A percentile compares a stretch with the other conserved stretches of the same genome.
Conservation (phyloP, 1,140 invertebrate species). For the Drosophila oshimai region DNA sequence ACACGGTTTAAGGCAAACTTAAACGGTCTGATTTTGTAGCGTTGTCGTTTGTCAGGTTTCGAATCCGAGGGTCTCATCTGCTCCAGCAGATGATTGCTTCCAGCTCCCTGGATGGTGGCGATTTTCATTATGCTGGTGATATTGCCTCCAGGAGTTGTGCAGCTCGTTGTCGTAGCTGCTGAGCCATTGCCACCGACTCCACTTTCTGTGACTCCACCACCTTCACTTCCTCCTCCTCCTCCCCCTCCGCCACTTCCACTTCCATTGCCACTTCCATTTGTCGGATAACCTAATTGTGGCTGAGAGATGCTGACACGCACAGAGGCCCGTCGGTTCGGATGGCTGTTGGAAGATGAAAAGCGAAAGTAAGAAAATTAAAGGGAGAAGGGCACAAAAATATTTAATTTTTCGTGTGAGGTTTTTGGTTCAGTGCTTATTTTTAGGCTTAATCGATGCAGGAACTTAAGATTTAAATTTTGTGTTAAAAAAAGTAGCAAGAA, state of each 20-base stretch:
- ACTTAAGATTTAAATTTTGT: too few relatives aligned
- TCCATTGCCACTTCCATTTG: conserved; percentile 47
- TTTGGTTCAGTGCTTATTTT: too few relatives aligned
- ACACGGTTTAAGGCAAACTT: conserved; percentile 87
- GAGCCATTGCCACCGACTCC: conserved; percentile 72
- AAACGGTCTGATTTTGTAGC: conserved; percentile 86
- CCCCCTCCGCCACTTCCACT: neutral
- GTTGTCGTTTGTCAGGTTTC: conserved; percentile 73
- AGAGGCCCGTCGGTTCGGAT: conserved; percentile 75
- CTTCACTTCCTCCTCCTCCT: neutral
- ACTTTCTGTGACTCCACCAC: neutral
- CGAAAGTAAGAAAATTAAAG: neutral
- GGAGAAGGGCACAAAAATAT: neutral
- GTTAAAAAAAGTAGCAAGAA: too few relatives aligned
- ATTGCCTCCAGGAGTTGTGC: conserved; percentile 42
- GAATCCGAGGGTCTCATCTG: conserved; percentile 83
- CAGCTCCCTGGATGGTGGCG: conserved; percentile 51
- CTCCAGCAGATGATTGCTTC: conserved; percentile 38
- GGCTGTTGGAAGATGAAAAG: conserved; percentile 32
- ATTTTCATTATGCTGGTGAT: conserved; percentile 46
- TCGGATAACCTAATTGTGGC: conserved; percentile 69
- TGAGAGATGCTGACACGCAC: conserved; percentile 67
- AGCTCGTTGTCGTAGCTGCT: conserved; percentile 67
- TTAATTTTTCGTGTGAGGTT: too few relatives aligned
- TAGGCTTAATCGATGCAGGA: too few relatives aligned